Evolutionary conservation across 2,113 vertebrate genomes (phyloP), one percentile per base, ranked within the genome.

Genomic region (Varanus salvator): DNA sequence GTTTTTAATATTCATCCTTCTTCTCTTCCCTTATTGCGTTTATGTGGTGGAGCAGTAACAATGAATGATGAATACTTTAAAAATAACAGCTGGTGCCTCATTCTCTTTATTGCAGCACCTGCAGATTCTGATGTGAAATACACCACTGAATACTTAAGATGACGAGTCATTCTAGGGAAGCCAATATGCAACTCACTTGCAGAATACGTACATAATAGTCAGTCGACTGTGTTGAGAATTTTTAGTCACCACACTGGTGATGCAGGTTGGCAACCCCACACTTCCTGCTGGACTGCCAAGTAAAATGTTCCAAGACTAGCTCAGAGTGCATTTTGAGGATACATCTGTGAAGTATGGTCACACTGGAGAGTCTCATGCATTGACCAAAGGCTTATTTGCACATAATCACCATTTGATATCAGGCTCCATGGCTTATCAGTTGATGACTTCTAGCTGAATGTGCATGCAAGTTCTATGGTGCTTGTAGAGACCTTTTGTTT

Each of bases 11-110:
- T 78, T 68, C 17, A 4, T 11, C n/a, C n/a, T 87, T 84, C 19
- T 38, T 64, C 60, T 84, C n/a, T 78, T 38, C 52, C 68, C 5
- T 83, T 86, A 25, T 27, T 68, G 11, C 19, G 91, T 89, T 0
- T 8, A 8, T 80, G 31, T 92, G 76, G 80, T 89, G 90, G 83
- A n/a, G 64, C 44, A 64, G 74, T 90, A 77, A 0, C 1, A n/a
- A 78, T 92, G 77, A 94, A 93, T 93, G 94, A 91, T 86, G 11
- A 86, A 92, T 87, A 90, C 5, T n/a, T 85, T 52, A 85, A 54
- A 29, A 88, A 89, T 87, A 91, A 88, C 0, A 0, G 64, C 85
- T 92, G 1, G 0, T 92, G 52, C 89, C 80, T 86, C 48, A 27
- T 90, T 29, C 75, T 87, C 12, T 86, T 92, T 91, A 69, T 89